phyloP scores from a whole-genome alignment of 2,888 invertebrate species.

The Aricia artaxerxes region DNA sequence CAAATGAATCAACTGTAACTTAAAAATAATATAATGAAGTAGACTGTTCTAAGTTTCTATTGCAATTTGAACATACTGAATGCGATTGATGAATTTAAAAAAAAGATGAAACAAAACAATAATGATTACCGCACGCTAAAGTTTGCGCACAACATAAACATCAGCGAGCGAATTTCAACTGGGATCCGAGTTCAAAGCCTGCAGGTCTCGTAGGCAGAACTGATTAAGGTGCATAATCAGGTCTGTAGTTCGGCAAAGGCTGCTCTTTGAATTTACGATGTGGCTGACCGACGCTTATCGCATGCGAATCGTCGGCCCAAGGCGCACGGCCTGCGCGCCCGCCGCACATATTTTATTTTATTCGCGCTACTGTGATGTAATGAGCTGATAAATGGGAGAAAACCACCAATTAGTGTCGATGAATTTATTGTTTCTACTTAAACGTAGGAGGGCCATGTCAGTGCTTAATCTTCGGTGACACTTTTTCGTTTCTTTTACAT shows the following conservation, averaged over 20 bases:
- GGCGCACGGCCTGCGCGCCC: conserved; percentile 72
- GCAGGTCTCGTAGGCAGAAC: conserved; percentile 51
- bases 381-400: conserved; percentile 81
- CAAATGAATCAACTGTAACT: no score
- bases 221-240: conserved; percentile 78
- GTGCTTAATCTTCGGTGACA: conserved; percentile 73
- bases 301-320: conserved; percentile 79
- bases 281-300: conserved; percentile 79
- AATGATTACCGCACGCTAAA: neutral
- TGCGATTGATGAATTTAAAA: neutral
- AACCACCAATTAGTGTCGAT: conserved; percentile 82
- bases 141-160: conserved; percentile 19
- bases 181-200: conserved; percentile 24
- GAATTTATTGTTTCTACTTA: conserved; percentile 81
- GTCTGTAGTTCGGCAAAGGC: conserved; percentile 76
- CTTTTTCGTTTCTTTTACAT: conserved; percentile 64
- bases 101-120: neutral
- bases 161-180: conserved; percentile 21
- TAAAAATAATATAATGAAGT: no score
- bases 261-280: conserved; percentile 80
- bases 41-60: no score
- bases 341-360: conserved; percentile 80
- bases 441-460: conserved; percentile 76
- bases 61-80: no score
- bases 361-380: conserved; percentile 81